Evolutionary conservation across 2,888 invertebrate genomes (phyloP).

Genomic region (Heteropelma amictum): DNA sequence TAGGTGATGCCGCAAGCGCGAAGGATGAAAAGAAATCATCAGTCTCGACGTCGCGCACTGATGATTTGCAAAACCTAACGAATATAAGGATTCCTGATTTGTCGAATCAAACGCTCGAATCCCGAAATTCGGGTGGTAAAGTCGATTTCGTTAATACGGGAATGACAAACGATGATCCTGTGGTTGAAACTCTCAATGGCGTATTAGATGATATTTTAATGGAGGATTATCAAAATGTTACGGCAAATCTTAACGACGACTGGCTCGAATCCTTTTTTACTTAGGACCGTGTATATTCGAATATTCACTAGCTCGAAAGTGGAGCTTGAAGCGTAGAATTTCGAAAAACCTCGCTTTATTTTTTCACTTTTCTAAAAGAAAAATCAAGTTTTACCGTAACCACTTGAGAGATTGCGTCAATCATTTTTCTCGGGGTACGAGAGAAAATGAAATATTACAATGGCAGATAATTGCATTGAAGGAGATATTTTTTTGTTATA

Average conservation of each 20-base stretch:
- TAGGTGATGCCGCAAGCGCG: constrained; percentile 1
- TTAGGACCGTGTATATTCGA: constrained; percentile 17
- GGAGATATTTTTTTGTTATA: background rate
- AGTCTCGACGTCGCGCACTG: background rate
- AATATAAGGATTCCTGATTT: background rate
- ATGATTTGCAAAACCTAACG: background rate
- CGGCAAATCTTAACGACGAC: constrained; percentile 54
- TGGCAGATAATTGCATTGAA: no score
- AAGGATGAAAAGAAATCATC: constrained; percentile 5
- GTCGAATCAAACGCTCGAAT: background rate
- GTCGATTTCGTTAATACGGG: background rate
- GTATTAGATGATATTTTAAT: constrained; percentile 55
- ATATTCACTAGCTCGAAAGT: background rate
- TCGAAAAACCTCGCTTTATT: background rate
- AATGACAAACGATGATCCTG: constrained; percentile 6
- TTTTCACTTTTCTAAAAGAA: background rate
- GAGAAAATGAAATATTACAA: background rate
- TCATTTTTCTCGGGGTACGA: background rate
- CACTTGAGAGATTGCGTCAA: background rate
- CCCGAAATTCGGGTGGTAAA: background rate
- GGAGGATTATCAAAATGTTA: constrained; percentile 44
- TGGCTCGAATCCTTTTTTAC: constrained; percentile 57
- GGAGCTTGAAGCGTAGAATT: background rate
- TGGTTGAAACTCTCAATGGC: constrained; percentile 38
- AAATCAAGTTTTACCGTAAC: background rate